Conservation (phyloP, 2,113 vertebrate genomes). For the Syrrhaptes paradoxus region DNA sequence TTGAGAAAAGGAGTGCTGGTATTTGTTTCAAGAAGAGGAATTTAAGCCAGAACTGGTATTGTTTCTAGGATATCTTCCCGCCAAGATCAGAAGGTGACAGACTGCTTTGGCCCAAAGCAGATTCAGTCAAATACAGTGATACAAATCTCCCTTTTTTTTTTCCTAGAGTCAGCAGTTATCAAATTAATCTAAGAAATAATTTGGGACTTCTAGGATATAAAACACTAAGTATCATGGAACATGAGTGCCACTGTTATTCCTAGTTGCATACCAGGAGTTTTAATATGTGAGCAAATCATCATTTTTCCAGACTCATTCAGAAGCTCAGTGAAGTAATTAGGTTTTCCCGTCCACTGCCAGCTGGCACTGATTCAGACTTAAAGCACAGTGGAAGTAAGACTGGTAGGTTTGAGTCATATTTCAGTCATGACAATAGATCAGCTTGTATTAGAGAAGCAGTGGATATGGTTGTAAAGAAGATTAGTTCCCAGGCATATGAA, state of each 20-base stretch:
- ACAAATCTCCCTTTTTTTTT: background rate
- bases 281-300: background rate
- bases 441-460: background rate
- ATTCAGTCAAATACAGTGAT: background rate
- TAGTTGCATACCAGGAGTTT: background rate
- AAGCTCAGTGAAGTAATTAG: background rate
- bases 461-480: background rate
- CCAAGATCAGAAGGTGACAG: background rate
- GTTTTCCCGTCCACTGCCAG: background rate
- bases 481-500: background rate
- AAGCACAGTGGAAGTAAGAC: background rate
- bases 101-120: background rate
- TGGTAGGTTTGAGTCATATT: conserved; percentile 13
- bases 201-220: background rate
- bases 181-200: background rate
- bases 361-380: background rate
- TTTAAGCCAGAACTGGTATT: background rate
- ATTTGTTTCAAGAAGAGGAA: background rate
- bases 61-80: background rate
- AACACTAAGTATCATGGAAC: background rate
- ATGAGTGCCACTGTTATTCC: background rate
- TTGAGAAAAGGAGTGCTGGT: background rate
- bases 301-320: conserved; percentile 18
- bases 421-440: background rate
- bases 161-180: background rate